Evolutionary conservation across 2,797 vertebrate genomes (phyloP).

Genomic region (Taeniopygia guttata): DNA sequence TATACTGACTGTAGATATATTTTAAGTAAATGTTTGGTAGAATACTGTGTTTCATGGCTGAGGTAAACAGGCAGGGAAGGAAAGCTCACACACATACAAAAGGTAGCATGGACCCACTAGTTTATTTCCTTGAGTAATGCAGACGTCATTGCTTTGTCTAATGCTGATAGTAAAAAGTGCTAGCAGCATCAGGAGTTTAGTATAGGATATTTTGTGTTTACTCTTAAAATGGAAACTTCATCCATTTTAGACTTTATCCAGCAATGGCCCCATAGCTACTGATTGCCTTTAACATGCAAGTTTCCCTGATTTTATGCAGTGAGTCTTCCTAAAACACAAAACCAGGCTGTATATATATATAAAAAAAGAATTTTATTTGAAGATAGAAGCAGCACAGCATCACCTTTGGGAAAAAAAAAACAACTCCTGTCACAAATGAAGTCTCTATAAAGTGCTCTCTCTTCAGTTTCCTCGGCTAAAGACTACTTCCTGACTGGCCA

Average conservation of each 20-base stretch:
- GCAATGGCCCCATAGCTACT: neutral
- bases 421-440: neutral
- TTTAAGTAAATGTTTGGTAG: neutral
- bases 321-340: neutral
- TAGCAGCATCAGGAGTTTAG: neutral
- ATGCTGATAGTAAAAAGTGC: neutral
- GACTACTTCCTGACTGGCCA: neutral
- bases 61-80: neutral
- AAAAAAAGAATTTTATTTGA: neutral
- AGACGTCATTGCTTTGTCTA: neutral
- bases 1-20: neutral
- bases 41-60: neutral
- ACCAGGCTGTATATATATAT: fast-evolving
- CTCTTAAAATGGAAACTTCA: neutral
- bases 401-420: neutral
- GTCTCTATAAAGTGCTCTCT: neutral
- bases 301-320: neutral
- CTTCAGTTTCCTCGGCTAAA: neutral
- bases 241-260: neutral
- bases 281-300: neutral
- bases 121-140: neutral
- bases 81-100: neutral
- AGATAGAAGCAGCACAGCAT: neutral
- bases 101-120: neutral
- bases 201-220: neutral